These are phyloP conservation scores for Platycheirus rosarum DNA, from an alignment of 2,888 invertebrate species.

Conservation along the genomic window DNA sequence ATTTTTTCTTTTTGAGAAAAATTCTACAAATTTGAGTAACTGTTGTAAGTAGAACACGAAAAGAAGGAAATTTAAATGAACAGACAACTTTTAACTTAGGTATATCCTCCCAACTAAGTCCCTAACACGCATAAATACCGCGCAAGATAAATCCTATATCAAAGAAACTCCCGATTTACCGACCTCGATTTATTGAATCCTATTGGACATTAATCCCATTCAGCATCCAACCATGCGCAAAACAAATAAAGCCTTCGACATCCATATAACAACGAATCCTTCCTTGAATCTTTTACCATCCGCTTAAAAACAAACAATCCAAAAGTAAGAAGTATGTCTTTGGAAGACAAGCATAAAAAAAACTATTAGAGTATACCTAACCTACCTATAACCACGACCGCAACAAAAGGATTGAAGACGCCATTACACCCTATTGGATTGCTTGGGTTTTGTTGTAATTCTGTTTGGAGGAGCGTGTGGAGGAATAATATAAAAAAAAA, in stretches of 20 bases:
- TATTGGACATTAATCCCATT: slow-evolving; percentile 73
- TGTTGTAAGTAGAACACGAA: no score
- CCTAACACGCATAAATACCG: slow-evolving; percentile 1
- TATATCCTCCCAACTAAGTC: no score
- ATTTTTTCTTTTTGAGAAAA: no score
- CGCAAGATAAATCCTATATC: slow-evolving; percentile 52
- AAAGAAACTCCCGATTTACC: slow-evolving; percentile 67
- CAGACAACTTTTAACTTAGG: no score
- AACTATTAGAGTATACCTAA: slow-evolving; percentile 11
- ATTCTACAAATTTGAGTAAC: no score
- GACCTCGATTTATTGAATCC: slow-evolving; percentile 74
- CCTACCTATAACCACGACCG: slow-evolving; percentile 35
- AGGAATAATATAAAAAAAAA: not conserved
- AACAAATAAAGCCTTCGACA: slow-evolving; percentile 72
- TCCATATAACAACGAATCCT: slow-evolving; percentile 9
- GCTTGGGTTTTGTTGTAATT: slow-evolving; percentile 55
- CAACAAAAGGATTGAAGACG: slow-evolving; percentile 73
- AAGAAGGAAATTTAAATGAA: no score
- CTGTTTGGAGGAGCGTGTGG: slow-evolving; percentile 7
- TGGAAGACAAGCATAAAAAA: slow-evolving; percentile 2
- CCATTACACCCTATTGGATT: slow-evolving; percentile 71
- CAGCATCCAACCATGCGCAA: slow-evolving; percentile 73
- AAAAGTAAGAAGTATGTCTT: slow-evolving; percentile 35
- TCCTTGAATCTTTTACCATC: slow-evolving; percentile 8
- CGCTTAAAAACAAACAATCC: slow-evolving; percentile 42